Base-by-base conservation (phyloP, 2,797 vertebrate genomes). In the Enteromius argenteus region DNA sequence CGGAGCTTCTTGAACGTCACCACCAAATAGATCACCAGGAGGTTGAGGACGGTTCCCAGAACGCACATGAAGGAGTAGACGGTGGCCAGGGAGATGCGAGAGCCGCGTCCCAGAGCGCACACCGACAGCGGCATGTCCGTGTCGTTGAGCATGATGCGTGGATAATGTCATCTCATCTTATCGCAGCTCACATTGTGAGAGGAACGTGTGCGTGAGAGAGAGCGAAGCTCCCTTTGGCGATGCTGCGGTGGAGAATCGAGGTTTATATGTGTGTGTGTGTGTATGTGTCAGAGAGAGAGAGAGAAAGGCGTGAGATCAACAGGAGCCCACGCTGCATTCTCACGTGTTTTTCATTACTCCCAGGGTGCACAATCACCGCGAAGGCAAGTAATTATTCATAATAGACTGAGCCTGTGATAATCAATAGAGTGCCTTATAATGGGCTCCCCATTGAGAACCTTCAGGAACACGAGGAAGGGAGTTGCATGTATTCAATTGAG, bases 21-120 rank as follows among this genome's bases (percentile, higher is more conserved):
- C 71, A 96, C 95, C 86, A 97, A 91, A 72, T 96, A 96, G 85
- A 97, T 96, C 84, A 97, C 96, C 92, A 95, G 91, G 79, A 96
- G 90, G 90, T 97, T 97, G 88, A 95, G 94, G 88, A 96, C 89
- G 76, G 95, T 96, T 75, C 96, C 96, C 49, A 94, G 92, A 72
- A 96, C 92, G 77, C 95, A 95, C 84, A 97, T 86, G 32, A 95
- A 90, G 0, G 94, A 93, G 27, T 96, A 96, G 69, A 96, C 89
- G 69, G 95, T 92, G 0, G 95, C 94, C 78, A 96, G 91, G 51
- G 94, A 92, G 84, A 96, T 95, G 49, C 94, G 94, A 1, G 94
- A 92, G 81, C 90, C 93, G 53, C 91, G 88, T 79, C 86, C 89
- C 42, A 84, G 68, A 27, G 85, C 84, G 44, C 91, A 91, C 68